phyloP scores from a whole-genome alignment of 2,888 invertebrate genomes.

The Apomyelois bistriatella region DNA sequence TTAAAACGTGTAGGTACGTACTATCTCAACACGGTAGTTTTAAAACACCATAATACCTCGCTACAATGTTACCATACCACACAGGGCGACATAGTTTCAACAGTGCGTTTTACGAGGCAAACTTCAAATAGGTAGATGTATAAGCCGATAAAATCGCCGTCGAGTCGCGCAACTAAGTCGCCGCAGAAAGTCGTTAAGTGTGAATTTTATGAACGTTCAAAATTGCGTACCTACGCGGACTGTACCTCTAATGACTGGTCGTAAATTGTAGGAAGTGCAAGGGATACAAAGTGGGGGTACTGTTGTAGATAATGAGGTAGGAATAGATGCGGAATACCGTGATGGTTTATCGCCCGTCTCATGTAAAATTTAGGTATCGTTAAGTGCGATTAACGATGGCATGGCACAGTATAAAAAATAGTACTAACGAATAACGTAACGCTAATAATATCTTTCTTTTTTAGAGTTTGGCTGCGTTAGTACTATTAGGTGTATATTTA shows the following conservation, averaged over 20 bases:
- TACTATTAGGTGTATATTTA: no score
- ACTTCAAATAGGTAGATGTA: slow-evolving; percentile 8
- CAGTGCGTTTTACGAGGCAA: slow-evolving; percentile 11
- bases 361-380: not conserved
- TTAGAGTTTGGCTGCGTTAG: no score
- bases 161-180: slow-evolving; percentile 11
- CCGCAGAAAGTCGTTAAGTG: slow-evolving; percentile 10
- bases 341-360: not conserved
- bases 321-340: slow-evolving; percentile 5
- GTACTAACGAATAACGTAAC: no score
- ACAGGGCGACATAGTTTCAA: not conserved
- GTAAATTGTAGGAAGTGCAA: slow-evolving; percentile 9
- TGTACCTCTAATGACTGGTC: slow-evolving; percentile 9
- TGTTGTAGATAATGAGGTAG: not conserved
- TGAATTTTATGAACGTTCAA: slow-evolving; percentile 27
- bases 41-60: slow-evolving; percentile 1
- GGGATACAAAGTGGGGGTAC: not conserved
- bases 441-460: no score
- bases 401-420: no score
- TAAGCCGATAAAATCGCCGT: slow-evolving; percentile 5
- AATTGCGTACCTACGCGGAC: slow-evolving; percentile 25
- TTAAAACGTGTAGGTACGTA: not conserved
- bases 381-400: not conserved
- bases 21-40: not conserved
- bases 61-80: not conserved